Evolutionary conservation across 2,888 invertebrate genomes (phyloP), one percentile per base, ranked within the genome.

Genomic region (Agrotis clavis): DNA sequence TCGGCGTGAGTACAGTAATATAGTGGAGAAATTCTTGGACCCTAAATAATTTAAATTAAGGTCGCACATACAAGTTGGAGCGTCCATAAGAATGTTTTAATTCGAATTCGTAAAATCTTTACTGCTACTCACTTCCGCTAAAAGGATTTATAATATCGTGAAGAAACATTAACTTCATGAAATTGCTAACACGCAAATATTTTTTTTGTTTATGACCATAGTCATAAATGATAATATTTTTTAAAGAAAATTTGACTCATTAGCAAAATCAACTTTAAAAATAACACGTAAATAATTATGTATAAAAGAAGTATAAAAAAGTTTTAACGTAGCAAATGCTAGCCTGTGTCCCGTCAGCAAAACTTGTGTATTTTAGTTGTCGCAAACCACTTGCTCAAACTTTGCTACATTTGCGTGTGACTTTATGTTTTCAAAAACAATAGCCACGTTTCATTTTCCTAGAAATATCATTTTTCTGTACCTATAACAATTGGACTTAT

Each of bases 401-500:
- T 41, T 4, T 14, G 19, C 19, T 18, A 41, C 48, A 56, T 56
- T 76, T 50, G 41, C 67, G 56, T 67, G 48, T 4, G 1, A 50
- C 21, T 56, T 30, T 16, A 25, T 66, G 53, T 9, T 51, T 18
- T 41, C 19, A 47, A 48, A 41, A 48, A 72, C 13, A 76, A 45
- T 30, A 19, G 13, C 13, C 54, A 56, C 13, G 18, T 19, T 25
- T 7, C 0, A 18, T 66, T 76, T 76, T 66, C n/a, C 6, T 50
- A 21, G 41, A 67, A 77, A 77, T 45, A 35, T 18, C 4, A 11
- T 2, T 7, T 77, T 67, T 57, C 30, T 50, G 5, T 13, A n/a
- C n/a, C n/a, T n/a, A 16, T 56, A 25, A 65, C 19, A 9, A 61
- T 45, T 56, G 30, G 11, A 11, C 7, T 30, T n/a, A 6, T n/a